Evolutionary conservation across 2,113 vertebrate species (phyloP).

Genomic region (Proteles cristata): DNA sequence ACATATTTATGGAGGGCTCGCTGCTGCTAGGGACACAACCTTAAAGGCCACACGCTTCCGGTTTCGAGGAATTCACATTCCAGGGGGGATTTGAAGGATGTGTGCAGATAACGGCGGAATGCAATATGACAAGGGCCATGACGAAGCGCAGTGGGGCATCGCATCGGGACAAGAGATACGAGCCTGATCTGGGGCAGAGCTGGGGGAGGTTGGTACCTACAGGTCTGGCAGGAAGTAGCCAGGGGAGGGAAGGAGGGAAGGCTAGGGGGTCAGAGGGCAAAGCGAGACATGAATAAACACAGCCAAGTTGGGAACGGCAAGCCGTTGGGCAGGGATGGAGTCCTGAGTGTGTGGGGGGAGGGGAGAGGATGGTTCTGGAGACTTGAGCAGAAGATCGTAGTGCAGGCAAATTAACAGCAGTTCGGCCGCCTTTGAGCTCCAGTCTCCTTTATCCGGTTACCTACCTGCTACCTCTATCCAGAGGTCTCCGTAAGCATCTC

Average conservation of each 20-base stretch:
- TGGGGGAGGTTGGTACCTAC: too few species aligned
- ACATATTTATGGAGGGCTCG: neutral
- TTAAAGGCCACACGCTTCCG: neutral
- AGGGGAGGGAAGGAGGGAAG: neutral
- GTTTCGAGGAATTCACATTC: neutral
- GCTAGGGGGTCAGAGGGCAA: neutral
- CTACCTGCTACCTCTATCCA: neutral
- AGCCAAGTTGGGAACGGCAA: neutral
- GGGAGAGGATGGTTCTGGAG: neutral
- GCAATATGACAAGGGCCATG: neutral
- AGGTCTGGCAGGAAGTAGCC: neutral
- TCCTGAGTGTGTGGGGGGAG: neutral
- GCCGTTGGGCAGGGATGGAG: fast-evolving
- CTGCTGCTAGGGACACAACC: neutral
- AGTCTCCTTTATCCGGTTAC: neutral
- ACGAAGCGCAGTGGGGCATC: neutral
- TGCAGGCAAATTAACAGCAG: neutral
- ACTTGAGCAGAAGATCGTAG: neutral
- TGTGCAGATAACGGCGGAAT: neutral
- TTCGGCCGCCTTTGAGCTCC: neutral
- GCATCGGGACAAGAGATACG: neutral
- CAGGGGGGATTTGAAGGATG: neutral
- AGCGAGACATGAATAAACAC: neutral
- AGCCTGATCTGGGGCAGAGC: neutral
- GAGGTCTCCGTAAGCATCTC: neutral